Percentiles rank a stretch among this genome's conserved stretches.
Evolutionary conservation across 2,888 invertebrate genomes (phyloP).

Genomic region (Drosophila infuscata): DNA sequence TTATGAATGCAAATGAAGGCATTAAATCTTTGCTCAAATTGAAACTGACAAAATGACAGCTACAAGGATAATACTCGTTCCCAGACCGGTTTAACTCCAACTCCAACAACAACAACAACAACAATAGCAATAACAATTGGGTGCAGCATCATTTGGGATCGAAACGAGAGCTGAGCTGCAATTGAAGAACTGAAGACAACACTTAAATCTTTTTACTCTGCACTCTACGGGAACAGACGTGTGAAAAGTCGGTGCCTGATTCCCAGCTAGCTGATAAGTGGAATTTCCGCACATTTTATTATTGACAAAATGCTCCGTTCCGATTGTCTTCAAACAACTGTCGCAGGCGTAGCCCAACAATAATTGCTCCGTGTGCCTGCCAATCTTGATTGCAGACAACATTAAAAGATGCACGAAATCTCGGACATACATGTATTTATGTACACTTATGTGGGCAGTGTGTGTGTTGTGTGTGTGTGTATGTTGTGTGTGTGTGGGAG

Average conservation of each 20-base stretch:
- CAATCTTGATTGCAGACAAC: constrained; percentile 47
- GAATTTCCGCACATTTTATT: constrained; percentile 50
- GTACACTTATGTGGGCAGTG: constrained; percentile 39
- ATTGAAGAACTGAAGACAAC: constrained; percentile 33
- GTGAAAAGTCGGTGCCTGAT: constrained; percentile 62
- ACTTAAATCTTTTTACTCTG: constrained; percentile 1
- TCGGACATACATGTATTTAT: neutral
- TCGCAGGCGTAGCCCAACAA: constrained; percentile 48
- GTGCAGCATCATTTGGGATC: constrained; percentile 36
- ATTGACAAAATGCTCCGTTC: constrained; percentile 49
- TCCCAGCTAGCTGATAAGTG: constrained; percentile 29
- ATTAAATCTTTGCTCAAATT: constrained; percentile 75
- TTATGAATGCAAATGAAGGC: constrained; percentile 79
- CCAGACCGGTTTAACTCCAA: constrained; percentile 50
- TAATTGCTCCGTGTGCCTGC: constrained; percentile 49
- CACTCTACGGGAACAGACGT: constrained; percentile 34
- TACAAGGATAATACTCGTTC: constrained; percentile 68
- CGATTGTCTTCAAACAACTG: constrained; percentile 14
- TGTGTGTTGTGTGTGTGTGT: constrained; percentile 2
- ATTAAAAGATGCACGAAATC: constrained; percentile 15
- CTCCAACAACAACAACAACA: neutral
- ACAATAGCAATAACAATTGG: constrained; percentile 4
- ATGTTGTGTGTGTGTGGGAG: constrained; percentile 36
- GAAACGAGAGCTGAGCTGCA: constrained; percentile 35
- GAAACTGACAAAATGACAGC: constrained; percentile 73